Percentiles rank a stretch among this genome's conserved stretches.
Conservation (phyloP, 35 echinoderm and acorn worm genomes). For the Apostichopus parvimensis region DNA sequence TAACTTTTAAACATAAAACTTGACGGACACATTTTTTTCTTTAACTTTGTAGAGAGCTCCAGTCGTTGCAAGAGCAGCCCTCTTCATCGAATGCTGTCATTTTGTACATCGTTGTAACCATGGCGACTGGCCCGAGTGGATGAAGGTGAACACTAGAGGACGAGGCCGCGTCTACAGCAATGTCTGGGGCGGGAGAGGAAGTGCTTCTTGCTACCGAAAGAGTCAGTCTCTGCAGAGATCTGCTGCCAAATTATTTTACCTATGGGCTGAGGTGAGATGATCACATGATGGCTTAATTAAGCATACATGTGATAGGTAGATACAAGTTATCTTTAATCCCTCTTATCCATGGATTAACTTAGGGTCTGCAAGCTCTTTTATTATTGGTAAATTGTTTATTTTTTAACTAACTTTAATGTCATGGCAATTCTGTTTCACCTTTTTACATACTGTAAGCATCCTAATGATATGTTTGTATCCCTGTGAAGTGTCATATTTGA, state of each 20-base stretch:
- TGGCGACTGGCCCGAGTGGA: slow-evolving; percentile 99
- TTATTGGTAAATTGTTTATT: too few relatives aligned
- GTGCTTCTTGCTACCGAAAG: slow-evolving; percentile 72
- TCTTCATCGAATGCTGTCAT: slow-evolving; percentile 87
- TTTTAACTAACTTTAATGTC: too few relatives aligned
- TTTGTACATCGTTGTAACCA: slow-evolving; percentile 99
- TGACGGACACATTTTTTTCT: neutral
- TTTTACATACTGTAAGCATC: too few relatives aligned
- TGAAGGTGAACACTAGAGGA: slow-evolving; percentile 70
- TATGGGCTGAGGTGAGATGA: slow-evolving; percentile 91
- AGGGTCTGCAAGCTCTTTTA: too few relatives aligned
- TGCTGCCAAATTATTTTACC: slow-evolving; percentile 92
- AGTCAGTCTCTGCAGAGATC: slow-evolving; percentile 73
- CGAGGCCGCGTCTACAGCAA: slow-evolving; percentile 79
- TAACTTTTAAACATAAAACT: neutral
- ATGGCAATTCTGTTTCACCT: too few relatives aligned
- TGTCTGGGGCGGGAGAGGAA: slow-evolving; percentile 70
- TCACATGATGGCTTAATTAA: too few relatives aligned
- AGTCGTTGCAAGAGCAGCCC: slow-evolving; percentile 84
- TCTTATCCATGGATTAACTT: too few relatives aligned
- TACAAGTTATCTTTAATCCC: neutral
- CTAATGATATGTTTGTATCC: too few relatives aligned
- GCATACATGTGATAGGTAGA: neutral
- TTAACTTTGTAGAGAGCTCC: slow-evolving; percentile 74
- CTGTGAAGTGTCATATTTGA: too few relatives aligned